Evolutionary conservation across 2,113 vertebrate species (phyloP), one percentile per base, ranked within the genome.

Genomic region (Aphyosemion australe): DNA sequence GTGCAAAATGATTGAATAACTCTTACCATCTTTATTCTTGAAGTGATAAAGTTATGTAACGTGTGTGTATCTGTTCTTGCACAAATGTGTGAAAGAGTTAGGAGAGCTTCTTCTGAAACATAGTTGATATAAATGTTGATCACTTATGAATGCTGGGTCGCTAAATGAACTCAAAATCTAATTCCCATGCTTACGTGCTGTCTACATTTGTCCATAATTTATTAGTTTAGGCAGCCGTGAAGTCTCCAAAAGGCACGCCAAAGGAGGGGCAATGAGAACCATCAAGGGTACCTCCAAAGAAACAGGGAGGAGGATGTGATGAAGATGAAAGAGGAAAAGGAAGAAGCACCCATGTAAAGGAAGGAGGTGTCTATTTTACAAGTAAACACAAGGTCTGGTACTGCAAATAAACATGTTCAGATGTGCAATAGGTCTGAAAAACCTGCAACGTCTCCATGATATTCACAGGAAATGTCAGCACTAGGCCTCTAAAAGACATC

Each of bases 61-160:
- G 18, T 71, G 16, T 49, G 45, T 55, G 64, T 1, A 1, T 19
- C 2, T 4, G 5, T 42, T 51, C 8, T 18, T 39, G 14, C 54
- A 21, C 60, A 45, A 46, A 15, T 37, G 49, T 52, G 55, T 31
- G 39, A 76, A 82, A 49, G 48, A 84, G 78, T 76, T 72, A 70
- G 13, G 50, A 68, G 55, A 51, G 58, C 76, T 75, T 47, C 65
- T 70, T 72, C 63, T 49, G 51, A 71, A 53, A 79, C 75, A 76
- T 72, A 72, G 72, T 63, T 74, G 65, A 74, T 82, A 69, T 61
- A 85, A 74, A 81, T 80, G 76, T 84, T 72, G 73, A 88, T 87
- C 13, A 81, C 85, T 88, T 80, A 79, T 84, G 68, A 67, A 74
- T 45, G 41, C 61, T 52, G 61, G 56, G 26, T 69, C n/a, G 74